Conservation (phyloP, 2,888 invertebrate species). For the Drepanosiphum platanoidis region DNA sequence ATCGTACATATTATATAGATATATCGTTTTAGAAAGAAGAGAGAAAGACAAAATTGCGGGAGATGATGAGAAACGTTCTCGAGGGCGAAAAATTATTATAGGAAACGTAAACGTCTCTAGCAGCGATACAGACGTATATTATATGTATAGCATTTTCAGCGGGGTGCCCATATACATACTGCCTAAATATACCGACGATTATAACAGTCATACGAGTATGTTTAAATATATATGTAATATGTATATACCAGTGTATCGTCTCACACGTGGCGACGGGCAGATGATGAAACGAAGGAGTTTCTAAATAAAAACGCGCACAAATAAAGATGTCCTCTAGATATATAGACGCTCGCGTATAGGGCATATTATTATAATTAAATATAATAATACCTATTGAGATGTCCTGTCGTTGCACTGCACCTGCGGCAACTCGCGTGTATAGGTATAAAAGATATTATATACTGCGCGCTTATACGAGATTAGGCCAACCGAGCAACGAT, state of each 20-base stretch:
- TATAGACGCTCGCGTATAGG: neutral
- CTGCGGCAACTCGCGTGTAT: neutral
- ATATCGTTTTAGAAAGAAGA: neutral
- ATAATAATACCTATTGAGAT: constrained; percentile 19
- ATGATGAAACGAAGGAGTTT: neutral
- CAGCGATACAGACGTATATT: neutral
- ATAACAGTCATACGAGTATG: no score
- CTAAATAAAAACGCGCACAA: neutral
- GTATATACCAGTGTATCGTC: neutral
- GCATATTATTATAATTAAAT: neutral
- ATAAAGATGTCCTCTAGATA: constrained; percentile 18
- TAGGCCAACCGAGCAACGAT: neutral
- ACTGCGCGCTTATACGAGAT: no score
- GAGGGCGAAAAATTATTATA: neutral
- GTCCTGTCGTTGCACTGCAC: constrained; percentile 5
- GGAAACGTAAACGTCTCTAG: neutral
- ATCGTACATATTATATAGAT: neutral
- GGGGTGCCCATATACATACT: neutral
- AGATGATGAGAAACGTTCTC: neutral
- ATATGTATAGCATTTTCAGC: neutral
- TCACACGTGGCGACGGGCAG: neutral
- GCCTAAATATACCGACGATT: neutral
- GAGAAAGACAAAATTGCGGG: neutral
- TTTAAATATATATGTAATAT: neutral
- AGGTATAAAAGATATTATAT: neutral